Base-by-base conservation (phyloP, 2,797 vertebrate species). In the Diplodus sargus region DNA sequence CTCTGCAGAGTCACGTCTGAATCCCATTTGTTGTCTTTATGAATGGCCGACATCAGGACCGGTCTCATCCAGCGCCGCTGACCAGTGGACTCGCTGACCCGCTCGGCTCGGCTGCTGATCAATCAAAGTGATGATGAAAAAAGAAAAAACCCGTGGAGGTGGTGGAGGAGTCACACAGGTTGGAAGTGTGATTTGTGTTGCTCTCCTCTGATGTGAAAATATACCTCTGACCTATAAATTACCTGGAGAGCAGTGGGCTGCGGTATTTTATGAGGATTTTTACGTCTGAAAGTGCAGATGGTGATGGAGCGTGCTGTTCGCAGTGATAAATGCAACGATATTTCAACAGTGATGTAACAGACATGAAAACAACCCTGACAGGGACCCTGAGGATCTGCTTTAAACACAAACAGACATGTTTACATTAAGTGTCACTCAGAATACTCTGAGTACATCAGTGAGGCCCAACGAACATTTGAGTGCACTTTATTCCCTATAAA, bases 1-100 rank as follows among this genome's bases (percentile, higher is more conserved):
- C 43, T 57, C 56, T 12, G 43, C 72, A 59, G 69, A 87, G 80
- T 92, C 91, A 92, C 86, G 90, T 88, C 90, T 88, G 85, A 88
- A 85, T 86, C 86, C 76, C 90, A 93, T 93, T 91, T 91, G 87
- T 93, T 91, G 90, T 90, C 88, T 91, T 88, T 89, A 83, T 85
- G 89, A 85, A 86, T 72, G 77, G 82, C 71, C 76, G 89, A 87
- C 90, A 86, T 80, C 80, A 78, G 78, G 78, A 82, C 73, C 47
- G 1, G 68, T 72, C 82, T 73, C 67, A 70, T 85, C 79, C 82
- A 83, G 49, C 68, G 45, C 23, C 16, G 11, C 82, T 87, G 89
- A 92, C 89, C 90, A 62, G 65, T 54, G 77, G 78, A 88, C 84
- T 72, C 23, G 0, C 60, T 69, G 87, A 90, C 90, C 79, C 34